Evolutionary conservation across 2,113 vertebrate genomes (phyloP), one percentile per base, ranked within the genome.

Genomic region (Apteryx mantelli): DNA sequence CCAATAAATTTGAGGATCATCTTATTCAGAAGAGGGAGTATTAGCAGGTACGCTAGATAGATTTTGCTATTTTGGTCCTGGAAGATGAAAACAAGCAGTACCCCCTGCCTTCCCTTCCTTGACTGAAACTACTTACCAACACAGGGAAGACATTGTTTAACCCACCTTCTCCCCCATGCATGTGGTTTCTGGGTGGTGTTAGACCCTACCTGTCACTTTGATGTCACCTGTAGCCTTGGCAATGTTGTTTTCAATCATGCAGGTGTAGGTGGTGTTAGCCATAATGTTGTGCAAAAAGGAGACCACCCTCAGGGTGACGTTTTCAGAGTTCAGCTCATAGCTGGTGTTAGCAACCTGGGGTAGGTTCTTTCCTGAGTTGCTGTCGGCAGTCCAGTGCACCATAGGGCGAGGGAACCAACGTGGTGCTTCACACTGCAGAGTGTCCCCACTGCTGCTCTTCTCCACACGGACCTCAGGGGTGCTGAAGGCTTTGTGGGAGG

Each of bases 181-280:
- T 8, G 10, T 15, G 52, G 13, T 75, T 65, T 68, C 13, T 10
- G 48, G 14, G 19, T 18, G 36, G 3, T 66, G 24, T 28, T 44
- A 32, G 75, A 55, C 82, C 89, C 19, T 92, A 98, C 98, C 98
- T 97, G 97, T 98, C 86, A 98, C 97, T 91, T 66, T 95, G 91
- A 98, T 97, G 53, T 91, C 88, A 58, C 97, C 97, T 1, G 86
- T 79, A 71, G 97, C 98, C 85, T 95, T 98, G 94, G 98, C 98
- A 56, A 98, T 91, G 94, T 34, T 44, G 53, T 98, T 98, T 82
- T 98, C 94, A 76, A 98, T 98, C 96, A 98, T 74, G 0, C 98
- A 98, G 81, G 96, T 98, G 77, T 98, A 98, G 19, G 97, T 98
- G 65, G 92, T 65, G 2, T 98, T 98, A 82, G 93, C 32, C 2